Base-by-base conservation (phyloP, 2,888 invertebrate species). In the Brachyopa scutellaris region DNA sequence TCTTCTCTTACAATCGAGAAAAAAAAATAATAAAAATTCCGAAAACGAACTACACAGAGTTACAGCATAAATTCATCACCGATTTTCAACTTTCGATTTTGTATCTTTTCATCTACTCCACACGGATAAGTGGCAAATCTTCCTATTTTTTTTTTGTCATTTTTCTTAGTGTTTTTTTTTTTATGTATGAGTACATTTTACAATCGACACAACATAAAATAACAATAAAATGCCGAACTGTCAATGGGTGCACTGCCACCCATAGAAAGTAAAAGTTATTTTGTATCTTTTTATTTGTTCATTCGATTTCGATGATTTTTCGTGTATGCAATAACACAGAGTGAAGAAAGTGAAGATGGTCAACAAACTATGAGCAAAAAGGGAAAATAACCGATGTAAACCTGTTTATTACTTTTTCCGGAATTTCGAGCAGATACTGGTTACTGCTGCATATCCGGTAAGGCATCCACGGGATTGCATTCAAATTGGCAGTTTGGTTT, bases 71-170 rank as follows among this genome's bases (percentile, higher is more conserved):
- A 80, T 80, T 59, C 69, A 74, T 80, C 74, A 69, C 15, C 47
- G 51, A 74, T 74, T 79, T 74, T 80, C 69, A 70, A 76, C 80
- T 80, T 80, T 80, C 80, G 76, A 80, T 80, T 80, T 80, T 80
- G 23, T 57, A 74, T 72, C 45, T 78, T 66, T 59, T 23, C 55
- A 57, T 80, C 73, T 61, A 23, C 55, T 33, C 47, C 33, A 53
- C 33, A 53, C 47, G 23, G 55, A 53, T 67, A 67, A 79, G 33
- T 69, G 26, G 69, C 51, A 29, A 61, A 51, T 53, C 26, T 26
- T 26, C 26, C 26, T 17, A n/a, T n/a, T n/a, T 8, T 64, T 11
- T 40, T 49, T 49, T 49, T 36, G 8, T 26, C 2, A 13, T 17
- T 38, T 29, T 40, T 29, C 19, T 66, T 38, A n/a, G 26, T 17